A percentile compares a stretch with the other conserved stretches of the same genome.
Evolutionary conservation across 2,888 invertebrate genomes (phyloP).

Genomic region (Barypeithes pellucidus): DNA sequence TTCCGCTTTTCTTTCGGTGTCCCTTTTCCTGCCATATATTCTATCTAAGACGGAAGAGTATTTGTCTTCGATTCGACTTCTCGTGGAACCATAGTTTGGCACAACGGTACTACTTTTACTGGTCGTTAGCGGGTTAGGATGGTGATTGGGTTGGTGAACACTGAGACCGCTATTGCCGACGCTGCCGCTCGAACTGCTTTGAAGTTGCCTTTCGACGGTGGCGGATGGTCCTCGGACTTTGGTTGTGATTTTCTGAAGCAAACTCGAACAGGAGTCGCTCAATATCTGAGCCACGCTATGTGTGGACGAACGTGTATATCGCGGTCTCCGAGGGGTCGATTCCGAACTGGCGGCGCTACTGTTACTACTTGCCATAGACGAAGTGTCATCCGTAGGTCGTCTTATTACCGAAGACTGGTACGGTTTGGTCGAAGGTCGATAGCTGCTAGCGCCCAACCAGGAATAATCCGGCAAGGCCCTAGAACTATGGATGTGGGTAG

Average conservation of each 20-base stretch:
- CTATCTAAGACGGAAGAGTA: conserved; percentile 84
- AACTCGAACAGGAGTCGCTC: conserved; percentile 89
- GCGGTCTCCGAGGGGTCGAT: conserved; percentile 73
- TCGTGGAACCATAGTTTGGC: conserved; percentile 69
- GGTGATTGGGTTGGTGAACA: conserved; percentile 47
- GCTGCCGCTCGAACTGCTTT: conserved; percentile 41
- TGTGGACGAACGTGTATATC: conserved; percentile 84
- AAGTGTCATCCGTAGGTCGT: conserved; percentile 57
- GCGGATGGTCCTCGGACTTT: conserved; percentile 84
- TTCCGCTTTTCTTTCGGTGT: conserved; percentile 82
- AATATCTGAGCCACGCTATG: conserved; percentile 89
- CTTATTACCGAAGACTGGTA: conserved; percentile 42
- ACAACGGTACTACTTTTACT: conserved; percentile 62
- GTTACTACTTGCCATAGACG: conserved; percentile 57
- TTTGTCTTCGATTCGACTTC: conserved; percentile 83
- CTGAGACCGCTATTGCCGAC: conserved; percentile 29
- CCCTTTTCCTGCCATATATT: conserved; percentile 76
- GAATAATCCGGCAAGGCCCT: conserved; percentile 51
- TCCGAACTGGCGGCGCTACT: conserved; percentile 46
- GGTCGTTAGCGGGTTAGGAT: conserved; percentile 59
- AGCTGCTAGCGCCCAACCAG: conserved; percentile 50
- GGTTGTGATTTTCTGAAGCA: conserved; percentile 85
- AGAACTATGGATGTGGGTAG: conserved; percentile 41
- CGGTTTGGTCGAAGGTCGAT: conserved; percentile 39
- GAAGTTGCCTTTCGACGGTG: conserved; percentile 66